Base-by-base conservation (phyloP, 2,888 invertebrate genomes). In the Drosophila macrospina region DNA sequence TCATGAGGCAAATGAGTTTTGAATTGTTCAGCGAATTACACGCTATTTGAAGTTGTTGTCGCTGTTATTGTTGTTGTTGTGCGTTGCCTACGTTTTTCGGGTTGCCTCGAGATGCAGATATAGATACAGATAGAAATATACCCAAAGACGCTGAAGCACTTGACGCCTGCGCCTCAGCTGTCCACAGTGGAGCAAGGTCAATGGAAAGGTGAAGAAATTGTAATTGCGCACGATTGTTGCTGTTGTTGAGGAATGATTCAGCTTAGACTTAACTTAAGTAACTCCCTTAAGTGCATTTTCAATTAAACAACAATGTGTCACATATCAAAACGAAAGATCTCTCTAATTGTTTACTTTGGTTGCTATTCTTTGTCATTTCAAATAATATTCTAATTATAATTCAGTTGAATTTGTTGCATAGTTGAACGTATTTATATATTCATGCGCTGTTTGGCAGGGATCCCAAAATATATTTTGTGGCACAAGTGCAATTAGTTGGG, bases 1-100 rank as follows among this genome's bases (percentile, higher is more conserved):
- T 57, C 74, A 44, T 63, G 55, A 64, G 61, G 57, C 60, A 81
- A 81, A 71, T 82, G 72, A 73, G 79, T 69, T 84, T 75, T 73
- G 54, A 65, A 69, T 64, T 52, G 50, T 52, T 70, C 60, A 24
- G 50, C 60, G 54, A 73, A 76, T 77, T 77, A 76, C 62, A 69
- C 57, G 65, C 67, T 56, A 54, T 55, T 74, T 66, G 67, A 63
- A 50, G 24, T 61, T 62, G 20, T 55, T 34, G 30, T 32, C 20
- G 20, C 20, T 45, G 41, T 24, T 7, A 36, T 50, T 45, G 44
- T 16, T 20, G 20, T 47, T 48, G 15, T 45, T 16, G 59, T 48
- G 62, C 54, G 41, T 60, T 59, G 45, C 37, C 47, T 55, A 68
- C 60, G 50, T 65, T 51, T 71, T 54, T 24, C 15, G 59, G 50